phyloP scores from a whole-genome alignment of 2,113 vertebrate species.

The Nesoenas mayeri region DNA sequence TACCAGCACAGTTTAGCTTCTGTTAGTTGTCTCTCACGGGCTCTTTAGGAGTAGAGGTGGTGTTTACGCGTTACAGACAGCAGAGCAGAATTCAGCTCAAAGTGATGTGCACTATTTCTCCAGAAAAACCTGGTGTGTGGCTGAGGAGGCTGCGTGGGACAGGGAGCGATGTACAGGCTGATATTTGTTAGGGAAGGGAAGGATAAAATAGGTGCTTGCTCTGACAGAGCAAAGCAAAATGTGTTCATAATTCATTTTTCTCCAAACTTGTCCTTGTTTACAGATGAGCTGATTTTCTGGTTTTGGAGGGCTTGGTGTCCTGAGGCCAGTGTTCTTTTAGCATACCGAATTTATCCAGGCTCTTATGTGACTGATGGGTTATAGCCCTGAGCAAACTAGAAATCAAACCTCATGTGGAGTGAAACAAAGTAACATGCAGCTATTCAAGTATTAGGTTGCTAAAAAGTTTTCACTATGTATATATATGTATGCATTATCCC shows the following conservation, averaged over 20 bases:
- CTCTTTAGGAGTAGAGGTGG: rapidly evolving
- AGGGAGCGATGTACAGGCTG: rapidly evolving
- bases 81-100: background rate
- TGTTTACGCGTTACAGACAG: background rate
- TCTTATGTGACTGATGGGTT: background rate
- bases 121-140: rapidly evolving
- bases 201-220: no score
- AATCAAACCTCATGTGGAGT: background rate
- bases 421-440: background rate
- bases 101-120: rapidly evolving
- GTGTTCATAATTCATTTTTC: background rate
- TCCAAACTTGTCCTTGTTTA: background rate
- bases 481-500: no score
- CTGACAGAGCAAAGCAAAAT: background rate
- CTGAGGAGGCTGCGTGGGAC: background rate
- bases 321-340: background rate
- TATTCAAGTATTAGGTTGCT: background rate
- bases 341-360: rapidly evolving
- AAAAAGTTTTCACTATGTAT: rapidly evolving
- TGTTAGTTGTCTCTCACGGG: rapidly evolving
- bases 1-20: rapidly evolving
- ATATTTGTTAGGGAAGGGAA: background rate
- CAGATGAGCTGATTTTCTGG: background rate
- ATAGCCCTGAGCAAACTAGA: background rate
- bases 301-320: background rate